Evolutionary conservation across 1,140 invertebrate species (phyloP).

Genomic region (Cecropterus lyciades): DNA sequence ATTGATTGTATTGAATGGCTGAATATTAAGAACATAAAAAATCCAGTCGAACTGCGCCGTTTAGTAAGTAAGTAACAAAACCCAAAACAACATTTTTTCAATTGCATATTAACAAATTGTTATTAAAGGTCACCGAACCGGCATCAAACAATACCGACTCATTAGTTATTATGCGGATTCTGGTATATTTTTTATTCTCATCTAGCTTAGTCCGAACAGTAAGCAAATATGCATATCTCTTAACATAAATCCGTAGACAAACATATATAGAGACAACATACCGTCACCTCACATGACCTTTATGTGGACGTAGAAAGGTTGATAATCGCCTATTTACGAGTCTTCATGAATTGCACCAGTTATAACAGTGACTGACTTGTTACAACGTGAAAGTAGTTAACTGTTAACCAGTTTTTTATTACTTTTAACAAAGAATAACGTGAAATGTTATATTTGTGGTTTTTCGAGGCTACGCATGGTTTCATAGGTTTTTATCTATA

Average conservation of each 20-base stretch:
- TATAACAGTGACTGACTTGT: not conserved
- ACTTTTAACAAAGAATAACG: not conserved
- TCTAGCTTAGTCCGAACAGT: not conserved
- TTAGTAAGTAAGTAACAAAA: too few species aligned
- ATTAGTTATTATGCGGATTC: too few species aligned
- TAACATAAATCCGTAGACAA: conserved; percentile 1
- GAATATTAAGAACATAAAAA: too few species aligned
- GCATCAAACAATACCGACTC: too few species aligned
- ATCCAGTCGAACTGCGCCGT: too few species aligned
- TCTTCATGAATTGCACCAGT: not conserved
- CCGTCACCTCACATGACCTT: not conserved
- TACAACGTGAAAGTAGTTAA: not conserved
- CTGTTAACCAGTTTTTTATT: conserved; percentile 2
- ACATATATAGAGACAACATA: not conserved
- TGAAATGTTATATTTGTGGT: not conserved
- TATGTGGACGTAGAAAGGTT: not conserved
- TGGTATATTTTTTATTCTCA: not conserved
- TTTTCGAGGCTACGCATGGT: not conserved
- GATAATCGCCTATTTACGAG: not conserved
- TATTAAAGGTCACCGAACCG: too few species aligned
- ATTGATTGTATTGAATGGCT: too few species aligned
- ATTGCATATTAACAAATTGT: too few species aligned
- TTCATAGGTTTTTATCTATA: too few species aligned
- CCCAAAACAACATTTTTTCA: too few species aligned
- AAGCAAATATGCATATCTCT: not conserved